phyloP scores from a whole-genome alignment of 2,113 vertebrate genomes.

The Bubalus kerabau region DNA sequence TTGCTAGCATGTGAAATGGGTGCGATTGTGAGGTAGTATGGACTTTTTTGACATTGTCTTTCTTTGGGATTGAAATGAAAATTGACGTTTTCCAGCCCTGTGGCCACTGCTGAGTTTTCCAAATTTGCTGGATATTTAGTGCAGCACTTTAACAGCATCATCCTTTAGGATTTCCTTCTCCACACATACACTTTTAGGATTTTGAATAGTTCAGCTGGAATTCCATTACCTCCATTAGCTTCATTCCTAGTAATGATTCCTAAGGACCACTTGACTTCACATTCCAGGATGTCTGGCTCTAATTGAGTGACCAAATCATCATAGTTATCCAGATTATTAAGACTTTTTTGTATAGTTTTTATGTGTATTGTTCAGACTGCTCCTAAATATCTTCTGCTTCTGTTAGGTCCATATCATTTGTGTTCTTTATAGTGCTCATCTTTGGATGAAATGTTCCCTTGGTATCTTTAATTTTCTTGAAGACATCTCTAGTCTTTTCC shows the following conservation, averaged over 20 bases:
- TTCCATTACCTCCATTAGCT: background rate
- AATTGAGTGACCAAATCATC: background rate
- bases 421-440: background rate
- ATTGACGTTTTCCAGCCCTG: background rate
- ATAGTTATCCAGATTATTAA: background rate
- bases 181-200: background rate
- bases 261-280: background rate
- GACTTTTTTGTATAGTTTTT: background rate
- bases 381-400: background rate
- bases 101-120: background rate
- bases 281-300: background rate
- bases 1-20: background rate
- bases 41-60: background rate
- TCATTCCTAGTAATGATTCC: background rate
- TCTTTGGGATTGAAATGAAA: background rate
- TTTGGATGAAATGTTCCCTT: background rate
- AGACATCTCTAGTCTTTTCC: background rate
- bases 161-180: background rate
- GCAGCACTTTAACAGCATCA: background rate
- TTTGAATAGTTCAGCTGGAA: background rate
- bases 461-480: background rate
- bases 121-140: background rate
- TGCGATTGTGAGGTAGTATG: background rate
- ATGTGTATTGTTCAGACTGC: background rate
- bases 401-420: background rate